Conservation (phyloP, 92 coral and sea anemone genomes). For the Scolanthus callimorphus region DNA sequence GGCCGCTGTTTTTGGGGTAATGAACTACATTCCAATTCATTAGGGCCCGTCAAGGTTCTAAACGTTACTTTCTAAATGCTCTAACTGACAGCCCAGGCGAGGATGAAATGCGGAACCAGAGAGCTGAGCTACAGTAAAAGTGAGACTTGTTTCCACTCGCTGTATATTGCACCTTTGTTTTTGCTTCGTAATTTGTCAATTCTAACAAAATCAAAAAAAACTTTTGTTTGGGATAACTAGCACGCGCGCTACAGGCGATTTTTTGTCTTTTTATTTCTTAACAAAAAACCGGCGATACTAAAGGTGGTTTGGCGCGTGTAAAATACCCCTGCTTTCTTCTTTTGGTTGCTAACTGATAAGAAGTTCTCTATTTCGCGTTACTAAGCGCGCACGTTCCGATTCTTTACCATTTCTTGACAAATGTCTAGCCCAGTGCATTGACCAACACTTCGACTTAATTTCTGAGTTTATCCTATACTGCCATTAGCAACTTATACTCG, state of each 20-base stretch:
- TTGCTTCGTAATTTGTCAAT: no score
- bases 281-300: slow-evolving; percentile 9
- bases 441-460: slow-evolving; percentile 46
- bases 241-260: slow-evolving; percentile 13
- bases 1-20: slow-evolving; percentile 76
- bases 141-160: no score
- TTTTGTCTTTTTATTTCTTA: slow-evolving; percentile 72
- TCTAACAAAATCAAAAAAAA: neutral
- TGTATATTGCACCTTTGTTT: neutral
- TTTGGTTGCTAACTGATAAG: neutral
- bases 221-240: neutral
- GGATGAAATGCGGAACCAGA: no score
- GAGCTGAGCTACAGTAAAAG: no score
- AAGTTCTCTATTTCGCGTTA: slow-evolving; percentile 2
- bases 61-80: slow-evolving; percentile 44
- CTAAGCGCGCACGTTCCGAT: slow-evolving; percentile 6
- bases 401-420: slow-evolving; percentile 19
- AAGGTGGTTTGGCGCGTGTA: slow-evolving; percentile 7
- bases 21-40: slow-evolving; percentile 75
- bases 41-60: slow-evolving; percentile 48
- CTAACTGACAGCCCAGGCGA: no score
- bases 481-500: slow-evolving; percentile 63
- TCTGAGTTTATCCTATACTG: slow-evolving; percentile 43
- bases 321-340: slow-evolving; percentile 1
- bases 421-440: slow-evolving; percentile 30